A percentile compares a stretch with the other conserved stretches of the same genome.
phyloP scores from a whole-genome alignment of 2,113 vertebrate genomes.

The Herpailurus yagouaroundi region DNA sequence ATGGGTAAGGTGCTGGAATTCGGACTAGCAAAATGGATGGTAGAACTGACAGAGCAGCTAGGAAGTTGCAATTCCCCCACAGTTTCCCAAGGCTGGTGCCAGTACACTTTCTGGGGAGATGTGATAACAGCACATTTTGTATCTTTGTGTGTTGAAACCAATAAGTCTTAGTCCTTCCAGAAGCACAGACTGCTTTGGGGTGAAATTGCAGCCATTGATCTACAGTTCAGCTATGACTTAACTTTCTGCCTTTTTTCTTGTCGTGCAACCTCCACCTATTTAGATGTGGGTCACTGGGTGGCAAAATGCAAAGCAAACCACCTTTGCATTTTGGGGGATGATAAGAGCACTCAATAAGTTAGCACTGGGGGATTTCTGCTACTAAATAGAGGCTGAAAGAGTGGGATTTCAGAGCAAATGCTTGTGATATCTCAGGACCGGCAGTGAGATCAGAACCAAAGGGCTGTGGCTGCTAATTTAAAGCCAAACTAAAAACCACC shows the following conservation, averaged over 20 bases:
- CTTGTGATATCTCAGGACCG: not conserved
- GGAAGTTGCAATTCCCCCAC: not conserved
- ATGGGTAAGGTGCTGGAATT: not conserved
- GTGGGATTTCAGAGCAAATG: conserved; percentile 18
- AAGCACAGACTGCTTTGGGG: conserved; percentile 61
- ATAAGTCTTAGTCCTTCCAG: conserved; percentile 66
- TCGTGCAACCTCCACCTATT: not conserved
- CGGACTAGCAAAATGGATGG: not conserved
- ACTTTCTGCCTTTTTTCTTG: conserved; percentile 47
- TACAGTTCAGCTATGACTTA: conserved; percentile 49
- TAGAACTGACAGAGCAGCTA: not conserved
- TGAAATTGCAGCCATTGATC: conserved; percentile 71
- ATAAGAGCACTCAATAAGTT: not conserved
- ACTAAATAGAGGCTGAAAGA: conserved; percentile 36
- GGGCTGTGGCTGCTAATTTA: not conserved
- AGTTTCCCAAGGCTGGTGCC: conserved; percentile 40
- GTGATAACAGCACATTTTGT: conserved; percentile 64
- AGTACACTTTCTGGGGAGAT: conserved; percentile 62
- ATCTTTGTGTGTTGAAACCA: conserved; percentile 66
- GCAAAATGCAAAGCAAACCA: conserved; percentile 25
- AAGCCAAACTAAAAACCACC: not conserved
- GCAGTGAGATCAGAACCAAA: conserved; percentile 29
- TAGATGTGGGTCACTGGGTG: conserved; percentile 54
- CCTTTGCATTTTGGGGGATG: not conserved
- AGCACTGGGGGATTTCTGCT: not conserved